Percentiles rank a stretch among this genome's conserved stretches.
Conservation (phyloP, 2,888 invertebrate genomes). For the Protophormia terraenovae region DNA sequence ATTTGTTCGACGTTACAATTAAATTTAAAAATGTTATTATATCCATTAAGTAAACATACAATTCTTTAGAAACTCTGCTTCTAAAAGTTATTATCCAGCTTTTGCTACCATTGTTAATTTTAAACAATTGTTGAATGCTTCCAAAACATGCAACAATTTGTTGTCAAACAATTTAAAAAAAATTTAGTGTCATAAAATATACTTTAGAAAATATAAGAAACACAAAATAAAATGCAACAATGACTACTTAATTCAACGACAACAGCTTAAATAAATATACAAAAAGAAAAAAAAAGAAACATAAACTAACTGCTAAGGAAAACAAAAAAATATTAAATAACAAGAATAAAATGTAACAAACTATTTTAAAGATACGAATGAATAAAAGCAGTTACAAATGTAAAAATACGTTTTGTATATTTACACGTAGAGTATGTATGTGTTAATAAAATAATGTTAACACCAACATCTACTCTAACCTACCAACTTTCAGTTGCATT, state of each 20-base stretch:
- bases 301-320: not conserved
- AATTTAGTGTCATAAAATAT: conserved; percentile 1
- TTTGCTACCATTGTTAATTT: not conserved
- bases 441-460: not conserved
- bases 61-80: not conserved
- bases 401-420: not conserved
- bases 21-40: no score
- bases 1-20: no score
- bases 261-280: not conserved
- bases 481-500: not conserved
- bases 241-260: conserved; percentile 7
- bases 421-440: not conserved
- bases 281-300: not conserved
- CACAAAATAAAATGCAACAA: not conserved
- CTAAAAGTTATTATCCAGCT: not conserved
- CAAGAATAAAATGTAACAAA: not conserved
- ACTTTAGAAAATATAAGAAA: not conserved
- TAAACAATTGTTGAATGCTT: conserved; percentile 2
- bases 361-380: not conserved
- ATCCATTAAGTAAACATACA: not conserved
- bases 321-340: not conserved
- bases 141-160: conserved; percentile 30
- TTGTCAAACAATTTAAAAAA: conserved; percentile 22
- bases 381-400: not conserved
- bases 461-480: not conserved